Evolutionary conservation across 1,140 invertebrate genomes (phyloP).

Genomic region (Hycleus phaleratus): DNA sequence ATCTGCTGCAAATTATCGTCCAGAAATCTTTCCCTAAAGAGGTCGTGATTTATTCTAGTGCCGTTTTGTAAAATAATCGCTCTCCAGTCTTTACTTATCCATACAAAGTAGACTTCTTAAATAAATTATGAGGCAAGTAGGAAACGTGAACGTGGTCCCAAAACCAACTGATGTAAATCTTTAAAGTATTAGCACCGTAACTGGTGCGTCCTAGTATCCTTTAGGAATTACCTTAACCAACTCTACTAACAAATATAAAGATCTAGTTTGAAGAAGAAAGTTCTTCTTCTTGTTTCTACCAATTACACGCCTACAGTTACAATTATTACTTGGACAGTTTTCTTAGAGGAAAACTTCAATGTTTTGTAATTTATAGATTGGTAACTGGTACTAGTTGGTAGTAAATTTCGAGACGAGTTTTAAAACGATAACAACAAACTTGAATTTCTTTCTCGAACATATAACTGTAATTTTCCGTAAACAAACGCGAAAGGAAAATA

Average conservation of each 20-base stretch:
- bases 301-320: slow-evolving; percentile 31
- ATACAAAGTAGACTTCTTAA: neutral
- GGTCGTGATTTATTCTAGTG: too few relatives aligned
- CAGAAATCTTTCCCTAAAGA: too few relatives aligned
- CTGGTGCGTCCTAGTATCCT: neutral
- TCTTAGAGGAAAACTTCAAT: slow-evolving; percentile 26
- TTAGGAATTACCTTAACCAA: slow-evolving; percentile 2
- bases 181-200: slow-evolving; percentile 10
- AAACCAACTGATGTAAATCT: slow-evolving; percentile 9
- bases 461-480: too few relatives aligned
- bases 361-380: slow-evolving; percentile 31
- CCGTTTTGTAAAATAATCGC: too few relatives aligned
- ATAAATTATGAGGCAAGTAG: slow-evolving; percentile 7
- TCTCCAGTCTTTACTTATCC: too few relatives aligned
- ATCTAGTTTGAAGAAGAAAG: slow-evolving; percentile 13
- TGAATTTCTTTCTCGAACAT: too few relatives aligned
- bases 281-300: slow-evolving; percentile 11
- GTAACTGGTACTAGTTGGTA: slow-evolving; percentile 21
- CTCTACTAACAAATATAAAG: slow-evolving; percentile 6
- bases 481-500: too few relatives aligned
- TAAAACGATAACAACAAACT: too few relatives aligned
- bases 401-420: too few relatives aligned
- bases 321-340: slow-evolving; percentile 34
- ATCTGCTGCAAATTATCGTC: too few relatives aligned
- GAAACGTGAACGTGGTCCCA: slow-evolving; percentile 3